Base-by-base conservation (phyloP, 2,888 invertebrate species). In the Cantharis flavilabris region DNA sequence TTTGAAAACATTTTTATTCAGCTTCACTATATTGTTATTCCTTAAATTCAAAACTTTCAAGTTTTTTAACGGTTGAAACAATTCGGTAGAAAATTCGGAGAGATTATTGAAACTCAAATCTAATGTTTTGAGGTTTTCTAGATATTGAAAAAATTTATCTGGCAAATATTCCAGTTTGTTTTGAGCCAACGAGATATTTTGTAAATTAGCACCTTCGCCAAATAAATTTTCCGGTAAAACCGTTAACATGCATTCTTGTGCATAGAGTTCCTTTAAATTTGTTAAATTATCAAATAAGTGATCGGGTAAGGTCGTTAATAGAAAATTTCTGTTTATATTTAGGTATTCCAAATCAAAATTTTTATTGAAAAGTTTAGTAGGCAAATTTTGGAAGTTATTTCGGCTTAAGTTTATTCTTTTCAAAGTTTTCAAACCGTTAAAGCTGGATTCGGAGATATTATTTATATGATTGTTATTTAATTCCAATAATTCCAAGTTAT, bases 241-340 rank as follows among this genome's bases (percentile, higher is more conserved):
- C 78, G 89, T 86, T 23, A 95, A 86, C 16, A 92, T 81, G 9
- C 83, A 83, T 18, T 80, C 76, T 26, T 70, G 75, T 20, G 86
- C 76, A 62, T 80, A 80, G 13, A 86, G 73, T 13, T 79, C 80
- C 4, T 77, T 71, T n/a, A 86, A 75, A 26, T 80, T 76, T 3
- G 69, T 70, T 11, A 85, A 79, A 62, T 82, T 80, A 7, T 79
- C 71, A 78, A 82, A 82, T 33, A 80, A 30, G 7, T 73, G 30
- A n/a, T 75, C 62, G 0, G 79, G 79, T 33, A 79, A 18, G 23
- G 14, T 9, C 11, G 23, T n/a, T 28, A 79, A 23, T n/a, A n/a
- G 49, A 5, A 26, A 16, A 86, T 95, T 95, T n/a, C 90, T 89
- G 82, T 92, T 92, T 73, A 96, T 86, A 87, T 95, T 94, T 78